Base-by-base conservation (phyloP, 2,888 invertebrate genomes). In the Acronicta leporina region DNA sequence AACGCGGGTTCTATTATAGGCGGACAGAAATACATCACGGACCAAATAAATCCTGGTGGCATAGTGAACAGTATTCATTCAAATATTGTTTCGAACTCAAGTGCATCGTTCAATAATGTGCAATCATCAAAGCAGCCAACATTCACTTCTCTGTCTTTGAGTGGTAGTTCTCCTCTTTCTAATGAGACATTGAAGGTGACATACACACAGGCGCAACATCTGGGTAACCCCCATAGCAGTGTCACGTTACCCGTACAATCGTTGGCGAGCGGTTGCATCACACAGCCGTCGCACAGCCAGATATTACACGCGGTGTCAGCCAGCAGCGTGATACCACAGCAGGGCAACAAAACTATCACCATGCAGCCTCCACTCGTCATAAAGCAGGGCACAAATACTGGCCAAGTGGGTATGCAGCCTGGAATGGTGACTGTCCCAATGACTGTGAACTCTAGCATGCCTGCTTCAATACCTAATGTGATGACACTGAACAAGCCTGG, bases 211-310 rank as follows among this genome's bases (percentile, higher is more conserved):
- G 88, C 89, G 72, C 95, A 95, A 80, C 85, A 90, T 68, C 88
- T 95, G 83, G 80, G 91, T 65, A 91, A 87, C 76, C 81, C 92
- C 42, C 81, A 61, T 63, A 68, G 85, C 75, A 78, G 84, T 69
- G 79, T 87, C 59, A 72, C 85, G 3, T 82, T 86, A 71, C 81
- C 89, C 54, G 69, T 84, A 20, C 96, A 96, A 87, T 94, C 95
- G 68, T 87, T 97, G 80, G 96, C 96, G 48, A 97, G 97, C 91
- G 96, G 97, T 73, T 96, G 96, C 63, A 95, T 97, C 80, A 96
- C 96, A 65, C 94, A 96, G 75, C 90, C 95, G 59, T 86, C 94
- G 67, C 89, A 91, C 65, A 95, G 94, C 75, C 88, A 88, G 68
- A 92, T 95, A 64, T 94, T 95, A 71, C 89, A 95, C 62, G 95